Conservation (phyloP, 2,797 vertebrate species). For the Lepus oiostolus region DNA sequence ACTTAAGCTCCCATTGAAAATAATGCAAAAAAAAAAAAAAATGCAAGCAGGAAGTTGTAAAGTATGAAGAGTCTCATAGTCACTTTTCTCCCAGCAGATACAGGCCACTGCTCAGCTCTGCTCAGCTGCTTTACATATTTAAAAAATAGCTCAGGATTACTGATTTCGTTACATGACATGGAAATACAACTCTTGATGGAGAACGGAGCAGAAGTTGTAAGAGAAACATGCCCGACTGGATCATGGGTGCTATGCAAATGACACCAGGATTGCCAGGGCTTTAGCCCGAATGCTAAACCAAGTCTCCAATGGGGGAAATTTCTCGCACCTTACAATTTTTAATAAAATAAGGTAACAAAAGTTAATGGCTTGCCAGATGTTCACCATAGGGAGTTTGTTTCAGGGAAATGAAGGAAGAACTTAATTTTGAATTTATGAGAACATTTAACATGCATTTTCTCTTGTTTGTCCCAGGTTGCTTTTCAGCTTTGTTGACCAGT, state of each 20-base stretch:
- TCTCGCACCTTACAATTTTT: constrained; percentile 71
- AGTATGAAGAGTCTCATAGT: constrained; percentile 34
- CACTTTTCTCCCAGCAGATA: constrained; percentile 65
- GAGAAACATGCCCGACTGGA: neutral
- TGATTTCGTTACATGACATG: constrained; percentile 39
- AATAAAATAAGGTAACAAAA: constrained; percentile 81
- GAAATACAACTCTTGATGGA: constrained; percentile 34
- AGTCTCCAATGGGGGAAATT: constrained; percentile 37
- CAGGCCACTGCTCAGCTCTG: constrained; percentile 54
- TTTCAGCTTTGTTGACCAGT: constrained; percentile 61
- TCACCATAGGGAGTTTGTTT: constrained; percentile 73
- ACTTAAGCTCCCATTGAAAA: constrained; percentile 77
- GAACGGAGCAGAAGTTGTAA: constrained; percentile 45
- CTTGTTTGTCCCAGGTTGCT: constrained; percentile 70
- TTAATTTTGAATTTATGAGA: constrained; percentile 85
- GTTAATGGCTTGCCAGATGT: constrained; percentile 73
- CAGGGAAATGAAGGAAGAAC: constrained; percentile 80
- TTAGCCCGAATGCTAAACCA: constrained; percentile 5
- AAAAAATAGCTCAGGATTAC: constrained; percentile 29
- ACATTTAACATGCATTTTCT: constrained; percentile 43
- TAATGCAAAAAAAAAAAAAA: constrained; percentile 75
- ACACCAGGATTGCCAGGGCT: neutral
- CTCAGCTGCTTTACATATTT: constrained; percentile 68
- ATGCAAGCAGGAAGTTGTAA: constrained; percentile 58
- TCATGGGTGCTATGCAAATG: neutral